phyloP scores from a whole-genome alignment of 2,113 vertebrate genomes.

The Dendropsophus ebraccatus region DNA sequence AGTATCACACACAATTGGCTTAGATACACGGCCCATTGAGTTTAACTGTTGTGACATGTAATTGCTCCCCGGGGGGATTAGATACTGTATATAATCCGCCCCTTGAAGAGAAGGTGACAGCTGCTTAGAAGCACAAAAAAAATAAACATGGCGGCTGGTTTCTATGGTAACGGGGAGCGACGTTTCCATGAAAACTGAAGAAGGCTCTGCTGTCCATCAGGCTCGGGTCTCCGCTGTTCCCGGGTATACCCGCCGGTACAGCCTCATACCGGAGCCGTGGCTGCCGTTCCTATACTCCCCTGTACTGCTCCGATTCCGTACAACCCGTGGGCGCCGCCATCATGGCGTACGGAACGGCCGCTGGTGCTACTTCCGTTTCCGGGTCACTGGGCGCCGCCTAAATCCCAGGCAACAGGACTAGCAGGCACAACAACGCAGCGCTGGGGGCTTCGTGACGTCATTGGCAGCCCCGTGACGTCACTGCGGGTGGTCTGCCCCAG shows the following conservation, averaged over 20 bases:
- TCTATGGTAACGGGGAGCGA: not conserved
- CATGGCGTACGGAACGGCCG: slow-evolving; percentile 16
- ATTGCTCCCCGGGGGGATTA: too few species aligned
- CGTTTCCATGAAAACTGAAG: not conserved
- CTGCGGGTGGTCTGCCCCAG: not conserved
- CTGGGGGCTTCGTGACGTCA: slow-evolving; percentile 28
- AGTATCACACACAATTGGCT: not conserved
- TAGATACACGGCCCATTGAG: too few species aligned
- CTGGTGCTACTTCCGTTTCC: slow-evolving; percentile 28
- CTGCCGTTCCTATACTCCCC: too few species aligned
- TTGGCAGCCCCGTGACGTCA: not conserved
- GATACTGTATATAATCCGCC: not conserved
- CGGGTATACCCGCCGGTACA: too few species aligned
- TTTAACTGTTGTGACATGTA: too few species aligned
- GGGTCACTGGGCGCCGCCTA: slow-evolving; percentile 38
- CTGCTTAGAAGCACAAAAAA: too few species aligned
- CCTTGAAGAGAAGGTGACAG: not conserved
- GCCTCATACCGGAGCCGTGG: too few species aligned
- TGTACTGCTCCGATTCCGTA: not conserved
- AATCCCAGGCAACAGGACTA: slow-evolving; percentile 43
- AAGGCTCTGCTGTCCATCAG: too few species aligned
- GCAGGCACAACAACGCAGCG: not conserved
- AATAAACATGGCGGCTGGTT: not conserved
- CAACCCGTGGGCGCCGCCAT: not conserved
- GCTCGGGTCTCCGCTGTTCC: too few species aligned